Conservation (phyloP, 2,797 vertebrate species). For the Cuniculus paca region DNA sequence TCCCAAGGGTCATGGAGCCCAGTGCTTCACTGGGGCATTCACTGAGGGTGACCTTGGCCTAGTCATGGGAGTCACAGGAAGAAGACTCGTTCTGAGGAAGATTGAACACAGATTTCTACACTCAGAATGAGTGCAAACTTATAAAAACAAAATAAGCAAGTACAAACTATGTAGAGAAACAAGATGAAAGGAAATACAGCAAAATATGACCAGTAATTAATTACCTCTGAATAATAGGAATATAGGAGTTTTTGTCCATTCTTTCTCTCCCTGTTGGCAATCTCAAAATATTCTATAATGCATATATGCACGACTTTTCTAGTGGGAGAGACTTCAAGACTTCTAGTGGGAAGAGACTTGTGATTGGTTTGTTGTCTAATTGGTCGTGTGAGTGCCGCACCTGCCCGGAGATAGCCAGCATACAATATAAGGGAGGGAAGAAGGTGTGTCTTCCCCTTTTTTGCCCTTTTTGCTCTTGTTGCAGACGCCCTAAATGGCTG, state of each 20-base stretch:
- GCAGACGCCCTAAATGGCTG: too few species aligned
- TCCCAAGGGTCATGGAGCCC: neutral
- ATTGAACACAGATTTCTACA: neutral
- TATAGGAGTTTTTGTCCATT: accelerated
- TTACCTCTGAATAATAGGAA: neutral
- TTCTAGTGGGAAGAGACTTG: too few species aligned
- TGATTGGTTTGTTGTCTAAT: too few species aligned
- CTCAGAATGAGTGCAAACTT: neutral
- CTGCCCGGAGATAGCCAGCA: too few species aligned
- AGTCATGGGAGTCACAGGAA: accelerated
- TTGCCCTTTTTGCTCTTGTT: too few species aligned
- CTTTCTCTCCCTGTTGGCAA: neutral
- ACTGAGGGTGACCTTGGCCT: neutral
- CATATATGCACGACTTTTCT: neutral
- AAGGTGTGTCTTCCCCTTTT: too few species aligned
- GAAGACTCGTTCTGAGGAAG: neutral
- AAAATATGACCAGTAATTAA: neutral
- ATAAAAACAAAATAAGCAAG: neutral
- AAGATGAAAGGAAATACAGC: neutral
- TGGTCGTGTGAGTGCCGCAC: too few species aligned
- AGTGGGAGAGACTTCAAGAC: neutral
- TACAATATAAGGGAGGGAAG: too few species aligned
- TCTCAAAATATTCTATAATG: neutral
- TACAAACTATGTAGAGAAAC: neutral
- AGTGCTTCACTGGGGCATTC: neutral